Percentiles rank a stretch among this genome's conserved stretches.
Conservation (phyloP, 2,113 vertebrate genomes). For the Phyllopteryx taeniolatus region DNA sequence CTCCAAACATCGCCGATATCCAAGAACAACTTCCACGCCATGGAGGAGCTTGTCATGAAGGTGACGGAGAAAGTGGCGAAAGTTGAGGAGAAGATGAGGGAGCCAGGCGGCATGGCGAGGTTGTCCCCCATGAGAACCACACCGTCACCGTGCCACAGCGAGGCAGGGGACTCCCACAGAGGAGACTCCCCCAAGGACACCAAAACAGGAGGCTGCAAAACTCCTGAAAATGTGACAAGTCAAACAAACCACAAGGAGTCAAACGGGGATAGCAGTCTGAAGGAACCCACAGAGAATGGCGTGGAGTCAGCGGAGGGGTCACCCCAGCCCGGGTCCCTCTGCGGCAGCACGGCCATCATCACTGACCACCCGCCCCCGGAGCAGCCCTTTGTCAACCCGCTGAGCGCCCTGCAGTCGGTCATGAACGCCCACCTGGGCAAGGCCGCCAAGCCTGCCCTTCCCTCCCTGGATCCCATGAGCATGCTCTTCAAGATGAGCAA, state of each 20-base stretch:
- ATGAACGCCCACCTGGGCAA: conserved; percentile 99
- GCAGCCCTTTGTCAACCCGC: conserved; percentile 95
- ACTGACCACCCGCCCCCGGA: conserved; percentile 95
- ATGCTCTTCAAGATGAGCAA: conserved; percentile 99
- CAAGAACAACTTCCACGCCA: conserved; percentile 96
- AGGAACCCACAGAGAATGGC: conserved; percentile 83
- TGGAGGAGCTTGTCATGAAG: conserved; percentile 97
- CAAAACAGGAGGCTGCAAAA: conserved; percentile 77
- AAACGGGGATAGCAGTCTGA: conserved; percentile 77
- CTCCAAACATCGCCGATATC: conserved; percentile 90
- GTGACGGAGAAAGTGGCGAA: conserved; percentile 97
- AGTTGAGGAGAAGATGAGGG: conserved; percentile 93
- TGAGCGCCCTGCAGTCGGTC: conserved; percentile 97
- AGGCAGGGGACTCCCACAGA: conserved; percentile 80
- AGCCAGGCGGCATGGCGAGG: conserved; percentile 75
- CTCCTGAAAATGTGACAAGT: conserved; percentile 75
- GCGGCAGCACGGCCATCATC: conserved; percentile 93
- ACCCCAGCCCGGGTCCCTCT: conserved; percentile 72
- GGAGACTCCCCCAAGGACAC: conserved; percentile 79
- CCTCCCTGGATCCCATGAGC: conserved; percentile 95
- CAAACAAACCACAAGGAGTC: conserved; percentile 75
- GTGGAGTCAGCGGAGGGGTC: conserved; percentile 78
- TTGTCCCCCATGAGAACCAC: conserved; percentile 84
- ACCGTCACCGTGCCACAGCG: conserved; percentile 88
- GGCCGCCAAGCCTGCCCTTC: conserved; percentile 93